These are phyloP conservation scores for Semicossyphus pulcher DNA, from an alignment of 2,113 vertebrate genomes.

Conservation along the genomic window DNA sequence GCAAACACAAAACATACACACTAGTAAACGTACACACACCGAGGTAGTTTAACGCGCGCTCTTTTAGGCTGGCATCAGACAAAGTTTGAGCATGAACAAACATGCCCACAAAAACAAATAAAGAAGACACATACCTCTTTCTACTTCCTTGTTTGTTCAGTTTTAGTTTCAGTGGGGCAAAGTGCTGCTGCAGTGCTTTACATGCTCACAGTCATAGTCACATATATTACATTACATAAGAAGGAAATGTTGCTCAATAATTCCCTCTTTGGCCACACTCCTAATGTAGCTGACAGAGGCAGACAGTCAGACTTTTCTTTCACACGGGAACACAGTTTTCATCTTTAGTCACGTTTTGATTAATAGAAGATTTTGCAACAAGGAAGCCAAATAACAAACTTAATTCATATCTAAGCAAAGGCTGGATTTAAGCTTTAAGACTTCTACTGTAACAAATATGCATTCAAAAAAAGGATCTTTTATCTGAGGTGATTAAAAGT, in stretches of 20 bases:
- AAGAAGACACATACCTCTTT: neutral
- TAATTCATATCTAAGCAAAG: no score
- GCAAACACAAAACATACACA: slow-evolving; percentile 46
- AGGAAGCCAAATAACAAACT: no score
- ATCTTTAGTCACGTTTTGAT: neutral
- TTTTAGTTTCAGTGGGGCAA: neutral
- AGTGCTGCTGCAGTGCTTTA: neutral
- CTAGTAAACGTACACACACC: neutral
- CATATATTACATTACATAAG: neutral
- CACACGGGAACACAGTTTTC: neutral
- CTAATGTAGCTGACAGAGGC: neutral
- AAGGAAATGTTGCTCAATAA: slow-evolving; percentile 1
- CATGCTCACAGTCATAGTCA: neutral
- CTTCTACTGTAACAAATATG: neutral
- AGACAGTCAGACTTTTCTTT: neutral
- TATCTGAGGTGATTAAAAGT: neutral
- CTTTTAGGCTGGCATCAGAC: neutral
- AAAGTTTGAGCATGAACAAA: slow-evolving; percentile 5
- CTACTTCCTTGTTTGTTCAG: slow-evolving; percentile 6
- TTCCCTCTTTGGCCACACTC: neutral
- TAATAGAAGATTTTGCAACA: no score
- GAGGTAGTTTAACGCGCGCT: neutral
- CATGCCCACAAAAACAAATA: slow-evolving; percentile 17
- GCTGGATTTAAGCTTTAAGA: no score
- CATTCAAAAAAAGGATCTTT: neutral